Evolutionary conservation across 2,888 invertebrate genomes (phyloP).

Genomic region (Ecdyonurus torrentis): DNA sequence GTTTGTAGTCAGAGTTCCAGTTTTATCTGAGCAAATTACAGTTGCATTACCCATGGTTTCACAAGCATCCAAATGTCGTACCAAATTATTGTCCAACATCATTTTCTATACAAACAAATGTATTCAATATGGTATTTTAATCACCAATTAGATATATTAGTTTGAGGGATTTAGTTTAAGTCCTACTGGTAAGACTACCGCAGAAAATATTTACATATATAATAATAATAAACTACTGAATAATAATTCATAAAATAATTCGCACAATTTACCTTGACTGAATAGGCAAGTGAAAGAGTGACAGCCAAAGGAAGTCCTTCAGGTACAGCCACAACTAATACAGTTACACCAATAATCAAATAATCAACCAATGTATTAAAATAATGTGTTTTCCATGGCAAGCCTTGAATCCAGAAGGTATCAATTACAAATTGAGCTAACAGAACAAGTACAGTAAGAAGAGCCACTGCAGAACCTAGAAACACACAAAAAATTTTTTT

Average conservation of each 20-base stretch:
- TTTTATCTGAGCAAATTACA: slow-evolving; percentile 47
- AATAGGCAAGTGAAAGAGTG: slow-evolving; percentile 41
- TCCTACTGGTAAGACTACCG: too few species aligned
- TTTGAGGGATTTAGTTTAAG: too few species aligned
- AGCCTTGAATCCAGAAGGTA: slow-evolving; percentile 31
- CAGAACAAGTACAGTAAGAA: slow-evolving; percentile 42
- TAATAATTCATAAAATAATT: too few species aligned
- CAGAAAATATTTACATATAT: too few species aligned
- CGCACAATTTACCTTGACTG: slow-evolving; percentile 39
- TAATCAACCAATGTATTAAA: slow-evolving; percentile 38
- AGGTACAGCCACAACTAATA: slow-evolving; percentile 42
- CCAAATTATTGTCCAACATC: slow-evolving; percentile 44
- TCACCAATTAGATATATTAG: too few species aligned
- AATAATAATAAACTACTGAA: too few species aligned
- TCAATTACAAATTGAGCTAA: slow-evolving; percentile 38
- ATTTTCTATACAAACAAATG: slow-evolving; percentile 26
- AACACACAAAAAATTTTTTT: neutral
- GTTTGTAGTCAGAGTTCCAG: slow-evolving; percentile 45
- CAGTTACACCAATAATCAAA: slow-evolving; percentile 47
- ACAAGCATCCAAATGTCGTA: slow-evolving; percentile 44
- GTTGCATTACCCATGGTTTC: slow-evolving; percentile 50
- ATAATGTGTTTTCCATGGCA: slow-evolving; percentile 26
- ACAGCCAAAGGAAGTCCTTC: slow-evolving; percentile 44
- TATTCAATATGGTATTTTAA: neutral
- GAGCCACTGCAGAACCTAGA: slow-evolving; percentile 38